These are phyloP conservation scores for Zaprionus africanus DNA, from an alignment of 1,140 invertebrate species.

Conservation along the genomic window DNA sequence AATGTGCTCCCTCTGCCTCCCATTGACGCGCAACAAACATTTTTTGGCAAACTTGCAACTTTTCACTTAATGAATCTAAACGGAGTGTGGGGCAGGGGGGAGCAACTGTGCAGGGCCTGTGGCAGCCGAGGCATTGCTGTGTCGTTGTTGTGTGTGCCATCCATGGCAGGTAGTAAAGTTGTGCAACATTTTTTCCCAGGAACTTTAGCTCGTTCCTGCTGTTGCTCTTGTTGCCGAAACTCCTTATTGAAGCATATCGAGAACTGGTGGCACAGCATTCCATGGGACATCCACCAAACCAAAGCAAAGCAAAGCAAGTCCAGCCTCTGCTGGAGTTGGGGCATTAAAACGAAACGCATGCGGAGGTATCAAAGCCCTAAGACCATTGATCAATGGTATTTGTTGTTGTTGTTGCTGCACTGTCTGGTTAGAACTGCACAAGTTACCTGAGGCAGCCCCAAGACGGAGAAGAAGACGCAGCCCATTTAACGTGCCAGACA, in stretches of 20 bases:
- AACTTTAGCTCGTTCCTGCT: constrained; percentile 51
- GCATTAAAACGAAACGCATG: constrained; percentile 45
- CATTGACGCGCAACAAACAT: constrained; percentile 64
- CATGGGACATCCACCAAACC: constrained; percentile 79
- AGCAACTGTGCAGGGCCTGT: neutral
- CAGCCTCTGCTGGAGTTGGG: constrained; percentile 34
- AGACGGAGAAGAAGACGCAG: constrained; percentile 23
- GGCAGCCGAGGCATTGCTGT: constrained; percentile 50
- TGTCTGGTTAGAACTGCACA: constrained; percentile 80
- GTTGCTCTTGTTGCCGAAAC: constrained; percentile 32
- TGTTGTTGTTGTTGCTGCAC: constrained; percentile 58
- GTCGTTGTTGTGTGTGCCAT: constrained; percentile 14
- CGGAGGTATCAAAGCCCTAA: constrained; percentile 80
- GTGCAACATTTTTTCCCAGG: constrained; percentile 83
- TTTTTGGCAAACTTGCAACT: constrained; percentile 79
- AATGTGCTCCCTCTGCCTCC: constrained; percentile 62
- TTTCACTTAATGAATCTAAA: constrained; percentile 83
- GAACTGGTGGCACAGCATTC: constrained; percentile 80
- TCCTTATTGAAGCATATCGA: constrained; percentile 74
- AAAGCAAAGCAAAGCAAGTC: constrained; percentile 15
- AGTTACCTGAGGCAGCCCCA: constrained; percentile 56
- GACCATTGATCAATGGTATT: constrained; percentile 77
- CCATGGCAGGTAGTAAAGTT: constrained; percentile 73
- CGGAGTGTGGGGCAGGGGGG: constrained; percentile 22
- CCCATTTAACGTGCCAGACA: constrained; percentile 82